Evolutionary conservation across 2,113 vertebrate species (phyloP).

Genomic region (Circaetus cinerascens): DNA sequence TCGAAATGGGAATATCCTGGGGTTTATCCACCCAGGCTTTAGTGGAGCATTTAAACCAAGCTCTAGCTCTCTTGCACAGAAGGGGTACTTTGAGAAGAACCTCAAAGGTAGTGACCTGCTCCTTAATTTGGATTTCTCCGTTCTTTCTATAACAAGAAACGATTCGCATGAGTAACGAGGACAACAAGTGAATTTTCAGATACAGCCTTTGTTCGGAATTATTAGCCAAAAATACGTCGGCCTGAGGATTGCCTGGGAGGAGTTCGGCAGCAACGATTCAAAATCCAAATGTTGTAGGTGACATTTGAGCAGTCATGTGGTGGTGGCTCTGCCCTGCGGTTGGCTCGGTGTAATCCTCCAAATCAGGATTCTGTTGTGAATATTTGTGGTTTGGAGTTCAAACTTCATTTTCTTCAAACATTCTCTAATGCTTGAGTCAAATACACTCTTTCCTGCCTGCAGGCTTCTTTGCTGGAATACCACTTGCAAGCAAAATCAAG

Average conservation of each 20-base stretch:
- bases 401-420: constrained; percentile 25
- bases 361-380: not conserved
- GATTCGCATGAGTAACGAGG: fast-evolving
- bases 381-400: constrained; percentile 34
- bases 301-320: not conserved
- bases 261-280: fast-evolving
- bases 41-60: not conserved
- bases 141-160: not conserved
- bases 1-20: not conserved
- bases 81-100: not conserved
- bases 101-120: not conserved
- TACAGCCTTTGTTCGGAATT: not conserved
- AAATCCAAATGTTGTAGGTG: not conserved
- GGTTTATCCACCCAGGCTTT: not conserved
- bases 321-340: not conserved
- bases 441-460: not conserved
- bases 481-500: not conserved
- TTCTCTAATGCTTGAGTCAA: not conserved
- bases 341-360: not conserved
- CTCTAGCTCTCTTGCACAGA: not conserved
- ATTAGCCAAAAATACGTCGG: fast-evolving
- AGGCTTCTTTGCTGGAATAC: not conserved
- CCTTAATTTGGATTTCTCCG: not conserved
- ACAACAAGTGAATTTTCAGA: not conserved
- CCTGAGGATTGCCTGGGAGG: not conserved